Evolutionary conservation across 2,113 vertebrate species (phyloP).

Genomic region (Hyperopisus bebe): DNA sequence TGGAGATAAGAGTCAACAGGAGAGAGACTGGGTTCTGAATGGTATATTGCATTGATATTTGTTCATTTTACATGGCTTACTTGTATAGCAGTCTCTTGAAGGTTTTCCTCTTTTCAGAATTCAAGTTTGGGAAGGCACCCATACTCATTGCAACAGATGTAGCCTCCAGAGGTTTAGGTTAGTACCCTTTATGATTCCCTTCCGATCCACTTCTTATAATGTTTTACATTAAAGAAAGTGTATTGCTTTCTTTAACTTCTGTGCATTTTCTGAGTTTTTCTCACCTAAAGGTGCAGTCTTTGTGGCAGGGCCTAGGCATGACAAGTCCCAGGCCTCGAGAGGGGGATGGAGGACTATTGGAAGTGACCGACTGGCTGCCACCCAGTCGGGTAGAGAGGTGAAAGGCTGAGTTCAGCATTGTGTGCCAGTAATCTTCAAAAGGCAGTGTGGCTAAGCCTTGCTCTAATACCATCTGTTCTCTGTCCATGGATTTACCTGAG

Average conservation of each 20-base stretch:
- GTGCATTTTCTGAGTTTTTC: conserved; percentile 98
- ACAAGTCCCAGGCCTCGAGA: conserved; percentile 98
- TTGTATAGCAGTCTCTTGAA: neutral
- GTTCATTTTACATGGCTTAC: neutral
- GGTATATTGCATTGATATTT: conserved; percentile 56
- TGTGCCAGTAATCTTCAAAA: conserved; percentile 99
- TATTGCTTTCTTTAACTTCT: conserved; percentile 99
- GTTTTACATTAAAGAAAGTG: conserved; percentile 90
- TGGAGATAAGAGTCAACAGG: conserved; percentile 97
- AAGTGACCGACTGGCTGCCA: conserved; percentile 96
- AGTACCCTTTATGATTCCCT: conserved; percentile 63
- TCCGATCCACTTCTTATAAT: conserved; percentile 43
- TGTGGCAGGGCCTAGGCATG: conserved; percentile 99
- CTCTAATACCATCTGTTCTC: conserved; percentile 80
- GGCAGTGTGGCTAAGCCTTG: conserved; percentile 86
- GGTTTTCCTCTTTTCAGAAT: conserved; percentile 65
- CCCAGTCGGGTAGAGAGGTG: conserved; percentile 99
- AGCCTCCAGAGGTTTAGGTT: conserved; percentile 96
- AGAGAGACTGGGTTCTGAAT: conserved; percentile 97
- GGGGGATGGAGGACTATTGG: conserved; percentile 99
- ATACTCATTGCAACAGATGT: conserved; percentile 98
- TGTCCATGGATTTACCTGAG: conserved; percentile 67
- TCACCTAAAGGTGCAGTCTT: conserved; percentile 99
- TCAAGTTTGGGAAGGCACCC: conserved; percentile 95
- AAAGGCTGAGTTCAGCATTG: conserved; percentile 81